Percentiles rank a stretch among this genome's conserved stretches.
Evolutionary conservation across 1,140 invertebrate genomes (phyloP).

Genomic region (Penaeus indicus): DNA sequence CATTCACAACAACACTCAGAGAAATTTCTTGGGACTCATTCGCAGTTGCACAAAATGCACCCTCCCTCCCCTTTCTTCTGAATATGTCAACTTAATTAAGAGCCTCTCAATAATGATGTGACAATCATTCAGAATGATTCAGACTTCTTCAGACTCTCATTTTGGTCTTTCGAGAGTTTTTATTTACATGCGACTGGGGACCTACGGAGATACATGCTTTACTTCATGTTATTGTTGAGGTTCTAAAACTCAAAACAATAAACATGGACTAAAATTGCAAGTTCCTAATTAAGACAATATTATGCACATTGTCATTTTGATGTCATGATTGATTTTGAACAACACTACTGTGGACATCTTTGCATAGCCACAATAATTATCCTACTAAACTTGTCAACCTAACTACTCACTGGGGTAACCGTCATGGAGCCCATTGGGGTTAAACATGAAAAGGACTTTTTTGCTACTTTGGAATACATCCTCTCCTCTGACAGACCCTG

Average conservation of each 20-base stretch:
- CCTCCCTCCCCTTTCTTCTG: background rate
- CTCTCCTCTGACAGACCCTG: constrained; percentile 35
- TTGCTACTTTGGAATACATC: constrained; percentile 49
- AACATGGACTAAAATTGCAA: constrained; percentile 61
- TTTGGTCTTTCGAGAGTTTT: constrained; percentile 51
- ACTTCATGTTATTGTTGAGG: constrained; percentile 49
- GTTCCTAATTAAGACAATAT: constrained; percentile 61
- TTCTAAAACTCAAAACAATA: constrained; percentile 53
- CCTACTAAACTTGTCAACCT: constrained; percentile 56
- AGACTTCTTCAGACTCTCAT: constrained; percentile 46
- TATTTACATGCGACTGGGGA: constrained; percentile 61
- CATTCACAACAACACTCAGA: constrained; percentile 60
- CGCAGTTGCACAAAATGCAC: constrained; percentile 25
- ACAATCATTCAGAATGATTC: constrained; percentile 39
- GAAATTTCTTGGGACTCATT: constrained; percentile 43
- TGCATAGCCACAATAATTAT: constrained; percentile 61
- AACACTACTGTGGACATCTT: constrained; percentile 60
- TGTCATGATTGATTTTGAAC: constrained; percentile 60
- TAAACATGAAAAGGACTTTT: constrained; percentile 56
- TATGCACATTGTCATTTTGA: constrained; percentile 64
- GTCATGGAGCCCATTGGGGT: constrained; percentile 42
- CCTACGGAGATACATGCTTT: constrained; percentile 62
- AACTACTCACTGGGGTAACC: constrained; percentile 54
- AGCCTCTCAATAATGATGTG: constrained; percentile 35
- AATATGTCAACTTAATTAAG: constrained; percentile 30